Evolutionary conservation across 2,888 invertebrate species (phyloP).

Genomic region (Caenorhabditis sp.): DNA sequence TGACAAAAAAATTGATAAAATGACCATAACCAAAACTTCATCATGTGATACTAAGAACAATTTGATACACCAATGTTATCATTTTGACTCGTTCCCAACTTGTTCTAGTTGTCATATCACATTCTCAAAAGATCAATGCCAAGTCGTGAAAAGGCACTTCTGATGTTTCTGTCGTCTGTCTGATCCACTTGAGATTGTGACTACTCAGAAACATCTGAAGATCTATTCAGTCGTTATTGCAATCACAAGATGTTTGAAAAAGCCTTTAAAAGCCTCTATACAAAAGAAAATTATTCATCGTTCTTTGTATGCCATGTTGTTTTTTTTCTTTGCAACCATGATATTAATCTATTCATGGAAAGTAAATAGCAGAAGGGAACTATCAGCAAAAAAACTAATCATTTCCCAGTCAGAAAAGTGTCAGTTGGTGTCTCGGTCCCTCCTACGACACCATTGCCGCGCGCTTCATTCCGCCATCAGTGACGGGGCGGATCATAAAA

Average conservation of each 20-base stretch:
- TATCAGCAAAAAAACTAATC: slow-evolving; percentile 35
- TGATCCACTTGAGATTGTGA: slow-evolving; percentile 12
- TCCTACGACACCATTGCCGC: not conserved
- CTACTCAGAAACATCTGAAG: not conserved
- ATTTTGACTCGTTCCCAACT: not conserved
- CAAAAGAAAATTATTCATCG: slow-evolving; percentile 12
- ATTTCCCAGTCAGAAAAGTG: slow-evolving; percentile 35
- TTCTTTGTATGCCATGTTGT: slow-evolving; percentile 19
- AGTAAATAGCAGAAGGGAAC: slow-evolving; percentile 15
- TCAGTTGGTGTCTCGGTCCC: slow-evolving; percentile 34
- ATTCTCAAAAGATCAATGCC: slow-evolving; percentile 14
- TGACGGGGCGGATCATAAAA: slow-evolving; percentile 61
- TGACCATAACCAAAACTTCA: not conserved
- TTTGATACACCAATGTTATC: slow-evolving; percentile 14
- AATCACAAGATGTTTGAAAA: not conserved
- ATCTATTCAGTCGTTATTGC: not conserved
- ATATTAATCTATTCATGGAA: slow-evolving; percentile 32
- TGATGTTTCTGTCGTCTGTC: slow-evolving; percentile 22
- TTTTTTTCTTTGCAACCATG: slow-evolving; percentile 17
- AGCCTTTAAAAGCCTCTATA: slow-evolving; percentile 3
- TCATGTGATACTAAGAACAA: not conserved
- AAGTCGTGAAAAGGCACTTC: not conserved
- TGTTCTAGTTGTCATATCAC: not conserved
- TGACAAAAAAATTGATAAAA: not conserved
- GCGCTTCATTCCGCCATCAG: slow-evolving; percentile 28